A percentile compares a stretch with the other conserved stretches of the same genome.
These are phyloP conservation scores for Labroides dimidiatus DNA, from an alignment of 2,797 vertebrate species.

Conservation along the genomic window DNA sequence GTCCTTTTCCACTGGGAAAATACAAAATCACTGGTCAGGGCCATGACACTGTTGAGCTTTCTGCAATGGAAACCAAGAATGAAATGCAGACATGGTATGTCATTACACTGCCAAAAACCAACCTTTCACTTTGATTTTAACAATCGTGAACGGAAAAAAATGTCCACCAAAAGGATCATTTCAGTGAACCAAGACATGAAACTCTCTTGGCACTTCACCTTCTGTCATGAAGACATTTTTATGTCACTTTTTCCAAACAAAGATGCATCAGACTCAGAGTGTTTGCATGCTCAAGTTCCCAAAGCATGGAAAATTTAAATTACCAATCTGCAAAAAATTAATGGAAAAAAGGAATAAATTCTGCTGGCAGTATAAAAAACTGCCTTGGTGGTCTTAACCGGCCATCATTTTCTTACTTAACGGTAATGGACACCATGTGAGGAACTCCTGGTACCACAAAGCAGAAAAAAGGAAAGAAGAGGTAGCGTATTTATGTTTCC, in stretches of 20 bases:
- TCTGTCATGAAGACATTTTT: constrained; percentile 11
- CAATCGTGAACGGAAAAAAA: not conserved
- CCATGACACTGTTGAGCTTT: not conserved
- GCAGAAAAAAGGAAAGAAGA: constrained; percentile 61
- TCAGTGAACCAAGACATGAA: constrained; percentile 17
- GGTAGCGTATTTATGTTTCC: constrained; percentile 75
- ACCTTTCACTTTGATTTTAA: constrained; percentile 3
- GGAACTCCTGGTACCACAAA: constrained; percentile 50
- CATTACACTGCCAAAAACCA: not conserved
- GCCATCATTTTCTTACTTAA: constrained; percentile 73
- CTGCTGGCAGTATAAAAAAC: constrained; percentile 51
- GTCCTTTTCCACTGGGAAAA: not conserved
- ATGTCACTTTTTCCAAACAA: constrained; percentile 25
- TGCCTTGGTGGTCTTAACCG: constrained; percentile 66
- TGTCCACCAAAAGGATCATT: constrained; percentile 10
- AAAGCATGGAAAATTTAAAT: constrained; percentile 24
- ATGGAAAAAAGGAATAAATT: constrained; percentile 27
- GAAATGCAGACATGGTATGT: constrained; percentile 9
- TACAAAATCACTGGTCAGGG: not conserved
- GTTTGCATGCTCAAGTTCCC: constrained; percentile 18
- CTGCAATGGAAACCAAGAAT: constrained; percentile 12
- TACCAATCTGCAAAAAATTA: constrained; percentile 35
- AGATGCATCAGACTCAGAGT: constrained; percentile 18
- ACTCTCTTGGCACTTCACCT: constrained; percentile 12
- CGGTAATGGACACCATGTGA: constrained; percentile 81